Evolutionary conservation across 2,888 invertebrate species (phyloP).

Genomic region (Drosophila pseudotakahashii): DNA sequence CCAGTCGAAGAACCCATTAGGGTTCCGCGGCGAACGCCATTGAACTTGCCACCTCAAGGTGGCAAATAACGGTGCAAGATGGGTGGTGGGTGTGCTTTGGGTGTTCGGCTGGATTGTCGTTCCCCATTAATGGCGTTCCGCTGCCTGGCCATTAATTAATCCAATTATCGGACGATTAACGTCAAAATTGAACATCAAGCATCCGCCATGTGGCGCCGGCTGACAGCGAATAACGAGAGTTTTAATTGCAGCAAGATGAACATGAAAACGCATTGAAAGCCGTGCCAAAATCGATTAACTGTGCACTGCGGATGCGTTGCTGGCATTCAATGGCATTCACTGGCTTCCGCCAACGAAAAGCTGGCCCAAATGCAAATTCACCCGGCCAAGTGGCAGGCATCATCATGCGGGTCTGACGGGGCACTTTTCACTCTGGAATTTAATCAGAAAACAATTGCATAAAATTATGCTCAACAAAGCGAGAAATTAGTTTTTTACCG

Average conservation of each 20-base stretch:
- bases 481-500: constrained; percentile 75
- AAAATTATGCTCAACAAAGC: constrained; percentile 71
- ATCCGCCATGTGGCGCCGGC: constrained; percentile 28
- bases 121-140: constrained; percentile 12
- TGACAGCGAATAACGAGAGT: constrained; percentile 18
- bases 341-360: constrained; percentile 4
- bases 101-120: not conserved
- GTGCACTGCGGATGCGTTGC: too few species aligned
- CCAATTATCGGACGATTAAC: constrained; percentile 39
- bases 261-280: constrained; percentile 8
- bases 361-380: constrained; percentile 13
- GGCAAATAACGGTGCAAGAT: not conserved
- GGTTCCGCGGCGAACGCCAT: constrained; percentile 31
- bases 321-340: too few species aligned
- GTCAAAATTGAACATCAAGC: constrained; percentile 18
- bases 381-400: constrained; percentile 18
- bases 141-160: constrained; percentile 36
- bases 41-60: constrained; percentile 42
- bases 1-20: constrained; percentile 48
- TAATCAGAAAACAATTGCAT: constrained; percentile 73
- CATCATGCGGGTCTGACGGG: constrained; percentile 18
- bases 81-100: not conserved
- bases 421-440: constrained; percentile 37
- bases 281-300: constrained; percentile 20
- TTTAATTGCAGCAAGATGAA: constrained; percentile 31